phyloP scores from a whole-genome alignment of 2,113 vertebrate species.

The Chelonoidis abingdonii region DNA sequence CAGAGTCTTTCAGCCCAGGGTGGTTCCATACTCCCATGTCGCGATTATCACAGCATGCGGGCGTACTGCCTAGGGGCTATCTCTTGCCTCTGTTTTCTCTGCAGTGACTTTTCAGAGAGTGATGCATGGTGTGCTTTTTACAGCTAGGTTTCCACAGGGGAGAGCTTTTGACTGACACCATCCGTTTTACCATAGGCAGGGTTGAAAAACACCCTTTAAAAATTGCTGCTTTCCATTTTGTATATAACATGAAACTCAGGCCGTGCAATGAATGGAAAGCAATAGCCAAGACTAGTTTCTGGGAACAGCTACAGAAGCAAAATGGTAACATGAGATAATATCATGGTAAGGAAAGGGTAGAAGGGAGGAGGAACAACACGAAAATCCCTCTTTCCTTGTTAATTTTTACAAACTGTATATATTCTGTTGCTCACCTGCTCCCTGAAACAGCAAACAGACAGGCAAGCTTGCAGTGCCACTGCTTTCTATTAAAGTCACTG shows the following conservation, averaged over 20 bases:
- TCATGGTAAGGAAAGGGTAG: not conserved
- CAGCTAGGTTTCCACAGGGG: not conserved
- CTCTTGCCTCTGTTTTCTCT: not conserved
- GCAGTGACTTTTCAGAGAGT: not conserved
- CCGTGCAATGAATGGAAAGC: not conserved
- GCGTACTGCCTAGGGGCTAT: not conserved
- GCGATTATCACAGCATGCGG: not conserved
- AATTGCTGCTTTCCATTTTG: not conserved
- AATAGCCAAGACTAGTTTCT: not conserved
- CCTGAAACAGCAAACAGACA: not conserved
- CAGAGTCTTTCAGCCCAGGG: not conserved
- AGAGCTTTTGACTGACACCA: not conserved
- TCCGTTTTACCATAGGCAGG: not conserved
- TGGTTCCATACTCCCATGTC: not conserved
- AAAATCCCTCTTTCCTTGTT: not conserved
- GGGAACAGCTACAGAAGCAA: not conserved
- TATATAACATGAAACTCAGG: not conserved
- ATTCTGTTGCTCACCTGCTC: constrained; percentile 23
- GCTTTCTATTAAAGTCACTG: constrained; percentile 18
- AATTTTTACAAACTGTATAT: not conserved
- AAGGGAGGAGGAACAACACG: not conserved
- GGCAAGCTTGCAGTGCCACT: not conserved
- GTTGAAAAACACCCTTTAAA: not conserved
- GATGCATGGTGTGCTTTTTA: not conserved
- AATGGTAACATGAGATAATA: not conserved